Conservation (phyloP, 37 sponge, comb jelly and placozoan species). For the Agelas oroides region DNA sequence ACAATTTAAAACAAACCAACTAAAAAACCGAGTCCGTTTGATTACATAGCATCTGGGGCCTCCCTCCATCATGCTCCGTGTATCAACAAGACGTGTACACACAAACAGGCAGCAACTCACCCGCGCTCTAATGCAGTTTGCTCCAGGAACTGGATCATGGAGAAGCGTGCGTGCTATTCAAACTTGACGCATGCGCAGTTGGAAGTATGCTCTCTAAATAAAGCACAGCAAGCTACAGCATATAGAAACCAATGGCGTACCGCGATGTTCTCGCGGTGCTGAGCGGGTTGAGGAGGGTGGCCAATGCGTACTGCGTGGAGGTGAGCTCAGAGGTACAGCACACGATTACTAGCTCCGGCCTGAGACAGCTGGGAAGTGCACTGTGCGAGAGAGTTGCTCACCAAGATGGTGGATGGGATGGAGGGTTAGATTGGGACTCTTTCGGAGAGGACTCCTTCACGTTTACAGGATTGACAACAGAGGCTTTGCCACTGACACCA, state of each 20-base stretch:
- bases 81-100: not conserved
- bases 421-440: constrained; percentile 4
- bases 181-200: constrained; percentile 24
- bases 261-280: constrained; percentile 30
- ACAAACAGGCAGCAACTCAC: not conserved
- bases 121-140: no score
- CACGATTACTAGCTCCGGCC: not conserved
- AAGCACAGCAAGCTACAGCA: constrained; percentile 4
- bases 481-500: no score
- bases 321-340: constrained; percentile 12
- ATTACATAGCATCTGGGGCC: not conserved
- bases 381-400: no score
- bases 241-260: not conserved
- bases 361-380: no score
- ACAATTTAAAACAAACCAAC: not conserved
- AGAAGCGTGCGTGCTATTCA: not conserved
- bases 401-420: not conserved
- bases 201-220: not conserved
- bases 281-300: constrained; percentile 40
- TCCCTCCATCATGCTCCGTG: not conserved
- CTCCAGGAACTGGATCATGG: no score
- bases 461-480: not conserved
- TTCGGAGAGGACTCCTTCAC: constrained; percentile 9
- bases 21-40: not conserved
- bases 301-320: constrained; percentile 3